phyloP scores from a whole-genome alignment of 2,888 invertebrate species.

The Tuberolachnus salignus region DNA sequence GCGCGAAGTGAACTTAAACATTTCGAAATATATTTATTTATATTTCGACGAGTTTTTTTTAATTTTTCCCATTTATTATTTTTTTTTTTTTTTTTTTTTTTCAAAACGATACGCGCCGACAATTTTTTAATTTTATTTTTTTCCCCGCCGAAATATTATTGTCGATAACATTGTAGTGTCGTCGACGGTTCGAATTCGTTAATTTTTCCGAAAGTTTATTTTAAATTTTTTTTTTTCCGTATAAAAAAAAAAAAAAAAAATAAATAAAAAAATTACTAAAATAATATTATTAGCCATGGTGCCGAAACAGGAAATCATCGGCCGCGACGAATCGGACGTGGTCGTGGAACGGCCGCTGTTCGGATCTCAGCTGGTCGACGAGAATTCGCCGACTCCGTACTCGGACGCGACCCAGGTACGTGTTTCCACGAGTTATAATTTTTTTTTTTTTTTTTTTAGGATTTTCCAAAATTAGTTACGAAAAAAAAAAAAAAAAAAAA shows the following conservation, averaged over 20 bases:
- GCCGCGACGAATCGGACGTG: conserved; percentile 65
- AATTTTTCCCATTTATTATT: too few relatives aligned
- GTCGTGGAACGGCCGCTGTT: conserved; percentile 69
- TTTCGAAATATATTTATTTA: too few relatives aligned
- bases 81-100: neutral
- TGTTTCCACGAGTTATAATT: neutral
- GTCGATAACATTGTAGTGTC: too few relatives aligned
- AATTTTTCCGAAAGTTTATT: neutral
- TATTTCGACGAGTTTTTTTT: too few relatives aligned
- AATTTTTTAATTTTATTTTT: neutral
- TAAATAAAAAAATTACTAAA: too few relatives aligned
- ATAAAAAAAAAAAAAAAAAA: too few relatives aligned
- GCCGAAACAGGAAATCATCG: conserved; percentile 69
- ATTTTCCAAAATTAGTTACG: too few relatives aligned
- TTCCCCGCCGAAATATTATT: neutral
- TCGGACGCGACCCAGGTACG: conserved; percentile 97
- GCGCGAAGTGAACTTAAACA: too few relatives aligned
- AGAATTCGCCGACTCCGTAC: conserved; percentile 92
- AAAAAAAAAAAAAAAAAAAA: too few relatives aligned
- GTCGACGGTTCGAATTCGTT: neutral
- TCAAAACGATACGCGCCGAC: too few relatives aligned
- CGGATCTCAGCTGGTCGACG: conserved; percentile 88
- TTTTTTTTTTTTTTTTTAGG: neutral
- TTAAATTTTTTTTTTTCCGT: neutral
- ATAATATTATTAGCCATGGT: conserved; percentile 71